Evolutionary conservation across 2,797 vertebrate species (phyloP), one percentile per base, ranked within the genome.

Genomic region (Manis javanica): DNA sequence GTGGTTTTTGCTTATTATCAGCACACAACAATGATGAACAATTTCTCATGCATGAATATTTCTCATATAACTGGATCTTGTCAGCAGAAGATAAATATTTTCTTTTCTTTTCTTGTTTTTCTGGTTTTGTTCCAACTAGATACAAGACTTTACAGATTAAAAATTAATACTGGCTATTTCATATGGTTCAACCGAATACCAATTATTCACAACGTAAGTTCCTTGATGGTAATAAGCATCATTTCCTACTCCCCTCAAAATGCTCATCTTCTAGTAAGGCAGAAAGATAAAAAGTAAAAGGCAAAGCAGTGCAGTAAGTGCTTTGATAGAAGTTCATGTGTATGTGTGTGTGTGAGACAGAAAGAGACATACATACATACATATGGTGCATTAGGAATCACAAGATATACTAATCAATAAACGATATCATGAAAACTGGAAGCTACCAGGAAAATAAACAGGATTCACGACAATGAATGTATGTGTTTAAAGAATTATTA

Each of bases 241-340:
- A 87, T 42, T 90, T 83, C 69, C 68, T 83, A 87, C 59, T 77
- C 24, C 31, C 49, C 42, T 75, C 6, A 63, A 90, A 79, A 51
- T 61, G 51, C 3, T 39, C 69, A 18, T n/a, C 63, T 90, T 84
- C 51, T 94, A 57, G 2, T 81, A 69, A 88, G 42, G 26, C 19
- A 87, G 59, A 94, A 83, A 81, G 39, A 13, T 23, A 86, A 55
- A 71, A 96, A 92, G 69, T 42, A 72, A 88, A 93, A 64, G 29
- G 79, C 51, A 31, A 78, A 92, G 31, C 26, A 93, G 39, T 74
- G 29, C 14, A 61, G 0, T 55, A 74, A 91, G 57, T 90, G 31
- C 63, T 78, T 15, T 92, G 63, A 88, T 1, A 57, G 14, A 88
- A 57, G 49, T 64, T 26, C 37, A 6, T 18, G 12, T 18, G 31